These are phyloP conservation scores for Charadrius vociferus DNA, from an alignment of 2,113 vertebrate genomes.

Conservation along the genomic window DNA sequence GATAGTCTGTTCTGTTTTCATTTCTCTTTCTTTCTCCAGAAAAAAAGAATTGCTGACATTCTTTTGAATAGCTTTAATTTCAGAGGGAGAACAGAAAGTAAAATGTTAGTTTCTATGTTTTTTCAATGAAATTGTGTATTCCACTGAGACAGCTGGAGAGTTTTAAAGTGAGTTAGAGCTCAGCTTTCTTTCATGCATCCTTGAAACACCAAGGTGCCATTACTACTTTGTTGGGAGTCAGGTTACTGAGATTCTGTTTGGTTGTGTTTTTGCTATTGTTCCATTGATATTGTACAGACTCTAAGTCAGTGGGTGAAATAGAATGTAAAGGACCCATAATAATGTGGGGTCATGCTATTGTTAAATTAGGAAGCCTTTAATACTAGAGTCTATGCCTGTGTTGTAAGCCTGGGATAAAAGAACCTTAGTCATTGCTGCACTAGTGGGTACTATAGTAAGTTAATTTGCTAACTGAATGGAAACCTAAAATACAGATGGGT, in stretches of 20 bases:
- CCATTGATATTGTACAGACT: neutral
- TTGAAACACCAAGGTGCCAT: neutral
- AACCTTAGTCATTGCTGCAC: neutral
- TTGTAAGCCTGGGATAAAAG: neutral
- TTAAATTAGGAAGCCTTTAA: neutral
- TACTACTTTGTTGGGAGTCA: neutral
- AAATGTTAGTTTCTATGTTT: neutral
- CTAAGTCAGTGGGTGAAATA: neutral
- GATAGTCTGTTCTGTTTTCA: neutral
- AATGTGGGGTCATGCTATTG: neutral
- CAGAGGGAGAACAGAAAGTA: neutral
- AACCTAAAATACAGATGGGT: neutral
- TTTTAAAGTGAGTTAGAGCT: neutral
- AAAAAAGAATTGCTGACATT: neutral
- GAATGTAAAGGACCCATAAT: neutral
- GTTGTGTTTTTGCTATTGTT: neutral
- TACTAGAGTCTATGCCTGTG: neutral
- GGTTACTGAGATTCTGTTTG: neutral
- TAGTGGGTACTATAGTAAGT: neutral
- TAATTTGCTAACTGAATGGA: constrained; percentile 17
- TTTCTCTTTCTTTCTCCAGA: neutral
- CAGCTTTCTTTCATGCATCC: neutral
- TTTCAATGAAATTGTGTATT: neutral
- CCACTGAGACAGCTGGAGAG: neutral
- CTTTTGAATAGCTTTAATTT: neutral